Conservation (phyloP, 2,797 vertebrate genomes). For the Rhinophrynus dorsalis region DNA sequence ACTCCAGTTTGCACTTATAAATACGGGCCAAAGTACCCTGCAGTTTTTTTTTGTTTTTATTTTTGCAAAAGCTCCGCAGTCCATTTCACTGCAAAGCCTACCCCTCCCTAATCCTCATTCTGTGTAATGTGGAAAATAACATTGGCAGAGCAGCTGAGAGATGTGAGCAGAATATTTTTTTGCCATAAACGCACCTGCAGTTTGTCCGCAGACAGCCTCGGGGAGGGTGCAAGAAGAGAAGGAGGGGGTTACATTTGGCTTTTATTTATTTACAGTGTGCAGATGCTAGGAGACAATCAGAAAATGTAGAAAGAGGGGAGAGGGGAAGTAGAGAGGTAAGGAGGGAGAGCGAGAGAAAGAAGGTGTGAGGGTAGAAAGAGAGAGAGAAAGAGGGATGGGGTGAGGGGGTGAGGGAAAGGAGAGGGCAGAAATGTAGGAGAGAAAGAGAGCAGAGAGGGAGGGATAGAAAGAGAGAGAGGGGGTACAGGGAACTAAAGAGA, state of each 20-base stretch:
- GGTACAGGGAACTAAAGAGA: no score
- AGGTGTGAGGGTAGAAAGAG: no score
- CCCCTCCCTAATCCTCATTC: constrained; percentile 43
- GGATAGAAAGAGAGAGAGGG: no score
- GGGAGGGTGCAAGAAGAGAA: constrained; percentile 16
- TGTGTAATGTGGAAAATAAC: constrained; percentile 49
- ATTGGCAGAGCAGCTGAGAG: constrained; percentile 44
- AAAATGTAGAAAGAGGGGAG: constrained; percentile 18
- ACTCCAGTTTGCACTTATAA: no score
- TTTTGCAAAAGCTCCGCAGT: constrained; percentile 39
- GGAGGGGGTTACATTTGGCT: constrained; percentile 13
- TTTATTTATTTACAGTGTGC: constrained; percentile 50
- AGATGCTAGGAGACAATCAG: constrained; percentile 36
- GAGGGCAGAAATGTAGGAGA: no score
- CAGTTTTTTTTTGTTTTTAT: constrained; percentile 23
- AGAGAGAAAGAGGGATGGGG: no score
- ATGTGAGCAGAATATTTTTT: constrained; percentile 50
- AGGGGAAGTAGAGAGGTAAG: no score
- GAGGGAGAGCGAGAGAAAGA: no score
- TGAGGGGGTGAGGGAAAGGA: no score
- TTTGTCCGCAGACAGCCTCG: constrained; percentile 49
- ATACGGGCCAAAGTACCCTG: constrained; percentile 31
- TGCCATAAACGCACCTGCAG: constrained; percentile 50
- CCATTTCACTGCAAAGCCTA: constrained; percentile 43
- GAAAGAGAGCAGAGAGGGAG: no score